Base-by-base conservation (phyloP, 2,888 invertebrate genomes). In the Beris morrisii region DNA sequence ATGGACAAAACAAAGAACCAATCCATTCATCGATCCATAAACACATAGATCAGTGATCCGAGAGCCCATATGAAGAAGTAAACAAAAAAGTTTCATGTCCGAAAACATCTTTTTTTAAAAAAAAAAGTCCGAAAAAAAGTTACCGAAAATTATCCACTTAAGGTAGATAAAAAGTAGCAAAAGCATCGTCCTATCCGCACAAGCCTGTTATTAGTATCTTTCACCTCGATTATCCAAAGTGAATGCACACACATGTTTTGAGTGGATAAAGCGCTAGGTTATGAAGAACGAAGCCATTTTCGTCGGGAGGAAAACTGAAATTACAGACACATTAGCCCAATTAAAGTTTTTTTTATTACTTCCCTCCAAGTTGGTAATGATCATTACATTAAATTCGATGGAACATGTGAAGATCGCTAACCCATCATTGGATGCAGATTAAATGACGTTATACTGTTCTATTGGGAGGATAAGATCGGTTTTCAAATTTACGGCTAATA, bases 301-400 rank as follows among this genome's bases (percentile, higher is more conserved):
- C 7, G 13, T 61, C 59, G 61, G 52, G 38, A 61, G 50, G 52
- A 61, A 61, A 61, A 50, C 61, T 50, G 6, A 61, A 61, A 61
- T 61, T 61, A 61, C 61, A 61, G 61, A 50, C 50, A 61, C 61
- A 61, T 61, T 61, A 61, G 61, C 50, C 52, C 61, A 61, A 61
- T 61, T 61, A 61, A 61, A 61, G 38, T 13, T 61, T 61, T 52
- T 50, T 61, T 61, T 22, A 2, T 22, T 3, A 22, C 22, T 22
- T 22, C 22, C 22, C 22, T 3, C 22, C 22, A 22, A 22, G 3
- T 22, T 13, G 2, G 12, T 61, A 61, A 61, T 61, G 15, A 61
- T 54, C 54, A 32, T 4, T 9, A 38, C 38, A 5, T 38, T 7
- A 38, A 9, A 7, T 38, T 38, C 9, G 38, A 7, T 7, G 38